A percentile compares a stretch with the other conserved stretches of the same genome.
Evolutionary conservation across 2,797 vertebrate species (phyloP).

Genomic region (Siniperca undulata): DNA sequence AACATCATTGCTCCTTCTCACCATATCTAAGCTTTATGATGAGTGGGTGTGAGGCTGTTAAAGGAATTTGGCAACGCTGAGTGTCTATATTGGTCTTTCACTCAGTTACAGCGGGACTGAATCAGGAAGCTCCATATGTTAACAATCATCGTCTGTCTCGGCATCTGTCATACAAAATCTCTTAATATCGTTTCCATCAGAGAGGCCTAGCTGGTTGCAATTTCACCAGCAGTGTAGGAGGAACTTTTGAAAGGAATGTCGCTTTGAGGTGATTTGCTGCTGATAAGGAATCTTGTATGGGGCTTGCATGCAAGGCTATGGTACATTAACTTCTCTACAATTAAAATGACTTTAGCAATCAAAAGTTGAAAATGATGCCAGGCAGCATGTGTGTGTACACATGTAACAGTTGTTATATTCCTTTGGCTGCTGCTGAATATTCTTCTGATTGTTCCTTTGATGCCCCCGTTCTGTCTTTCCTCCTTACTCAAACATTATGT

Average conservation of each 20-base stretch:
- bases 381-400: constrained; percentile 22
- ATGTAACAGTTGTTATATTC: constrained; percentile 30
- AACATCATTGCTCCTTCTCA: constrained; percentile 15
- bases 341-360: constrained; percentile 67
- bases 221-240: constrained; percentile 63
- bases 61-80: constrained; percentile 41
- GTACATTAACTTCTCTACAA: constrained; percentile 60
- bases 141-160: constrained; percentile 68
- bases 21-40: constrained; percentile 30
- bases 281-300: constrained; percentile 62
- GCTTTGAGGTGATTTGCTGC: constrained; percentile 54
- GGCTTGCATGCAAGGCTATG: constrained; percentile 61
- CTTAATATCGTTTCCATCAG: constrained; percentile 73
- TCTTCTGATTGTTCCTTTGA: constrained; percentile 13
- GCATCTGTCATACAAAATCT: constrained; percentile 70
- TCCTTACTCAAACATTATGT: not conserved
- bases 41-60: constrained; percentile 16
- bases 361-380: constrained; percentile 53
- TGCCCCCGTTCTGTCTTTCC: not conserved
- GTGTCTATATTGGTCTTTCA: constrained; percentile 55
- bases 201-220: constrained; percentile 67
- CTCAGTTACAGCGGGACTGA: constrained; percentile 47
- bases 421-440: constrained; percentile 13
- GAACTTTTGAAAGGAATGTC: constrained; percentile 65
- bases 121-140: constrained; percentile 69